Base-by-base conservation (phyloP, 35 echinoderm and acorn worm genomes). In the Amphiura filiformis region DNA sequence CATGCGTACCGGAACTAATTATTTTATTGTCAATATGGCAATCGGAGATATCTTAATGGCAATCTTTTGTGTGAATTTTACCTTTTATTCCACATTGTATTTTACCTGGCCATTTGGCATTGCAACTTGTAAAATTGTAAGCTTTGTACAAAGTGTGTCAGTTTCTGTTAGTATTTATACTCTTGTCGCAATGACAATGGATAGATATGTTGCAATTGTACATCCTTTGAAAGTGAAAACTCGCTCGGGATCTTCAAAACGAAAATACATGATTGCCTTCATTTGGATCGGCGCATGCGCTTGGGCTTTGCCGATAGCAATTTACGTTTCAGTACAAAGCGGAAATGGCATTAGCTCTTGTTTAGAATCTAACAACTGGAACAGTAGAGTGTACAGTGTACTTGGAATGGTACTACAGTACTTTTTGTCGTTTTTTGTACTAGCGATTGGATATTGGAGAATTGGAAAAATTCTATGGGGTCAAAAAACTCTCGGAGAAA, bases 1-100 rank as follows among this genome's bases (percentile, higher is more conserved):
- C 56, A 99, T 99, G 96, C 92, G 96, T 23, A 99, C 96, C 17
- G 96, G 94, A 23, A 99, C 96, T 1, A 99, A 99, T 86, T 99
- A 99, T 56, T 99, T 94, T 77, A 99, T 99, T 14, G 96, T 99
- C 12, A 99, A 99, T 82, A 42, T 99, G 38, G 96, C 96, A 0
- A 79, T 99, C 0, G 87, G 93, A 37, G 93, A 95, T 83, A 78
- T 99, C 26, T 84, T 94, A 0, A 94, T 99, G 93, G 96, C 96
- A 13, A 90, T 92, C 1, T 84, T 99, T 83, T 99, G 96, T 64
- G 93, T 99, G 5, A 94, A 94, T 39, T 90, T 99, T 35, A 92
- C 96, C 1, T 84, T 95, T 56, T 99, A 99, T 37, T 82, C 90
- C 34, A 89, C 96, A 31, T 36, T 99, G 57, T 92, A 92, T 34